Conservation (phyloP, 2,797 vertebrate genomes). For the Paramormyrops hopkinsi region DNA sequence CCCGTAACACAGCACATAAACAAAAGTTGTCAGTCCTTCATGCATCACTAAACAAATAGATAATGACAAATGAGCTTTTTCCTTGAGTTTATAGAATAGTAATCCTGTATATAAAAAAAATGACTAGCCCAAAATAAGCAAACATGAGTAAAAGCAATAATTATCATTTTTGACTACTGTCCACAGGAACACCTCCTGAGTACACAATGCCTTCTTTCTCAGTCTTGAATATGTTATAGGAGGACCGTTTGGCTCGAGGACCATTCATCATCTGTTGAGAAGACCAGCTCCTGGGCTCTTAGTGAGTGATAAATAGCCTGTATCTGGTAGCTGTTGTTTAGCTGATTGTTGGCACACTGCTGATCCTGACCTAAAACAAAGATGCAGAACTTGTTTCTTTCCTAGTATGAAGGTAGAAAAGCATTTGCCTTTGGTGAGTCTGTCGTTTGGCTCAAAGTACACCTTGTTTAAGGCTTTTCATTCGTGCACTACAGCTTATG, state of each 20-base stretch:
- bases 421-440: not conserved
- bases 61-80: not conserved
- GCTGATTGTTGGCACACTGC: not conserved
- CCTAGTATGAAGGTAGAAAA: not conserved
- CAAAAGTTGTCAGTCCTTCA: not conserved
- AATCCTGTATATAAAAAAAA: not conserved
- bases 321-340: not conserved
- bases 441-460: not conserved
- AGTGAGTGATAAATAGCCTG: not conserved
- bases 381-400: not conserved
- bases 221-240: not conserved
- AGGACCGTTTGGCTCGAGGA: not conserved
- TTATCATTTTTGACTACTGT: not conserved
- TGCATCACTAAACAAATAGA: constrained; percentile 6
- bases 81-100: not conserved
- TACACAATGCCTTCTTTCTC: not conserved
- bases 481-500: not conserved
- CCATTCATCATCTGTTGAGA: not conserved
- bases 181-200: not conserved
- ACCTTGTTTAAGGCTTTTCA: constrained; percentile 2
- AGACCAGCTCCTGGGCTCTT: not conserved
- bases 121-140: not conserved
- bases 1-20: not conserved
- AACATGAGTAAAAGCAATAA: not conserved
- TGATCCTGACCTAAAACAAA: not conserved